These are phyloP conservation scores for Vicugna pacos DNA, from an alignment of 2,113 vertebrate species.

Conservation along the genomic window DNA sequence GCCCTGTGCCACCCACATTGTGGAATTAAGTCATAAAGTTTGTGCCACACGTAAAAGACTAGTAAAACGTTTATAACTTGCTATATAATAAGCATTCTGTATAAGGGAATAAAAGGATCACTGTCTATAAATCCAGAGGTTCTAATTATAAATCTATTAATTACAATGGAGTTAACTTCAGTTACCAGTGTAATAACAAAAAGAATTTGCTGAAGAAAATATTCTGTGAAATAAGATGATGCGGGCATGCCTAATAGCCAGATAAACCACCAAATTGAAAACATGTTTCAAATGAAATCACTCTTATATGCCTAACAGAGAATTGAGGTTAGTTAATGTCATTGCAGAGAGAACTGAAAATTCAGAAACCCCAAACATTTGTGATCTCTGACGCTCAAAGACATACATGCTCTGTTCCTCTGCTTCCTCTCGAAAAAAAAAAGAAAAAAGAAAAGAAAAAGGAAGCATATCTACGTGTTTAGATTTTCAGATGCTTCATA, in stretches of 20 bases:
- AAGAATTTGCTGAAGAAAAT: conserved; percentile 29
- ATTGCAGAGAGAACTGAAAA: background rate
- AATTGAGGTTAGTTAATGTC: background rate
- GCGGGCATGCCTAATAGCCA: background rate
- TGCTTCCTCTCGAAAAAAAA: background rate
- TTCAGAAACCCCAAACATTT: conserved; percentile 39
- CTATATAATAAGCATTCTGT: conserved; percentile 41
- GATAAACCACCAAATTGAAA: background rate
- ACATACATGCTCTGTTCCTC: background rate
- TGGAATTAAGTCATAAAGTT: conserved; percentile 41
- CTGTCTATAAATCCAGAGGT: background rate
- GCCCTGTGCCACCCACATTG: background rate
- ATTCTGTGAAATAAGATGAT: conserved; percentile 34
- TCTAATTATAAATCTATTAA: conserved; percentile 13
- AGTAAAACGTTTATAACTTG: background rate
- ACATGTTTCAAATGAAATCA: conserved; percentile 21
- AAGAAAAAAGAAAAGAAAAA: background rate
- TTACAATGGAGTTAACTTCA: conserved; percentile 19
- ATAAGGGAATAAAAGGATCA: background rate
- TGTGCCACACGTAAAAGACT: conserved; percentile 19
- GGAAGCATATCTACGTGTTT: background rate
- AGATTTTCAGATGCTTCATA: background rate
- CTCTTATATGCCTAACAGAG: background rate
- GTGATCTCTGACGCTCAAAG: background rate
- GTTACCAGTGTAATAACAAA: background rate